Evolutionary conservation across 2,113 vertebrate species (phyloP).

Genomic region (Semnornis frantzii): DNA sequence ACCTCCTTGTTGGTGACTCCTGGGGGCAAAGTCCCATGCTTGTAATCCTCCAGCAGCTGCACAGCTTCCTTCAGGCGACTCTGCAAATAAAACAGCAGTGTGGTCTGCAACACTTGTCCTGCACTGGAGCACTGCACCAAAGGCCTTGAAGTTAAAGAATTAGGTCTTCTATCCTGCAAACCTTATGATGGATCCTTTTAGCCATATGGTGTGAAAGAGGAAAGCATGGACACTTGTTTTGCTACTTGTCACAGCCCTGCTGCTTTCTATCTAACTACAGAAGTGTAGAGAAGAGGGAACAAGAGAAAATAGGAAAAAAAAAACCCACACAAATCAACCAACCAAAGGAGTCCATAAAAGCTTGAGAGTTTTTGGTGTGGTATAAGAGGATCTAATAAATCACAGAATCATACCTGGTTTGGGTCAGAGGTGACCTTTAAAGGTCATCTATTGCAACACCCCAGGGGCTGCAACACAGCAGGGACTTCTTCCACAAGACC

Average conservation of each 20-base stretch:
- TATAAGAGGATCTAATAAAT: background rate
- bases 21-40: conserved; percentile 77
- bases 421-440: background rate
- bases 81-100: conserved; percentile 53
- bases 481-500: background rate
- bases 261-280: background rate
- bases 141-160: accelerated
- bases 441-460: background rate
- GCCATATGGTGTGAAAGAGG: accelerated
- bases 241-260: background rate
- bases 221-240: background rate
- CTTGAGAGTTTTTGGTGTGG: background rate
- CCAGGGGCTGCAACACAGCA: background rate
- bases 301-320: background rate
- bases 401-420: background rate
- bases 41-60: conserved; percentile 85
- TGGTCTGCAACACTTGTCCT: background rate
- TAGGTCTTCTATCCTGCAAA: accelerated
- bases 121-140: background rate
- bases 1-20: conserved; percentile 90
- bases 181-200: background rate
- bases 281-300: background rate
- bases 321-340: too few relatives aligned
- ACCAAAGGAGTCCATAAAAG: background rate
- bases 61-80: conserved; percentile 85